A percentile compares a stretch with the other conserved stretches of the same genome.
Evolutionary conservation across 2,888 invertebrate genomes (phyloP).

Genomic region (Augiades crinisus): DNA sequence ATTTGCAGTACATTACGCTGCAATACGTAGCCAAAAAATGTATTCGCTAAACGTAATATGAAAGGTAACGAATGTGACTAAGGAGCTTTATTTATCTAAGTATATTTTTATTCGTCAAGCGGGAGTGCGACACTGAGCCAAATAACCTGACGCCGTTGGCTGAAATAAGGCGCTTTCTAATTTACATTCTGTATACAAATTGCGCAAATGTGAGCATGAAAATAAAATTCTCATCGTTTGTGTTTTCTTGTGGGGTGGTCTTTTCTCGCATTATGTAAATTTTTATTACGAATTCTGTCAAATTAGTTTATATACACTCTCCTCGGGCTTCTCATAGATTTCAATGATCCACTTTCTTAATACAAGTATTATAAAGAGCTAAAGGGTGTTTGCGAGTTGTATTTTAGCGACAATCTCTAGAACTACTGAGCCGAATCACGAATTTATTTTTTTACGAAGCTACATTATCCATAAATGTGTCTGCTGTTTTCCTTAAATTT

Average conservation of each 20-base stretch:
- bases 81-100: slow-evolving; percentile 54
- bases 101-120: slow-evolving; percentile 59
- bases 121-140: slow-evolving; percentile 62
- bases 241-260: slow-evolving; percentile 67
- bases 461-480: too few species aligned
- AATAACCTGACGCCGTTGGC: slow-evolving; percentile 69
- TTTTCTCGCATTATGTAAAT: slow-evolving; percentile 74
- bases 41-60: slow-evolving; percentile 49
- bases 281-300: slow-evolving; percentile 68
- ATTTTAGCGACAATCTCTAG: too few species aligned
- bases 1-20: too few species aligned
- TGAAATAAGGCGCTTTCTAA: slow-evolving; percentile 75
- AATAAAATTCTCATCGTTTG: slow-evolving; percentile 75
- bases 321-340: slow-evolving; percentile 11
- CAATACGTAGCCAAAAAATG: slow-evolving; percentile 36
- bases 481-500: too few species aligned
- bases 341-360: too few species aligned
- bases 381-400: too few species aligned
- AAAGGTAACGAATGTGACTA: slow-evolving; percentile 53
- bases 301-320: slow-evolving; percentile 65
- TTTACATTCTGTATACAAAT: slow-evolving; percentile 80
- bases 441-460: too few species aligned
- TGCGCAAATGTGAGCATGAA: slow-evolving; percentile 75
- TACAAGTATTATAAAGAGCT: too few species aligned
- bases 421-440: too few species aligned